A percentile compares a stretch with the other conserved stretches of the same genome.
Conservation (phyloP, 35 echinoderm and acorn worm species). For the Amphiura filiformis region DNA sequence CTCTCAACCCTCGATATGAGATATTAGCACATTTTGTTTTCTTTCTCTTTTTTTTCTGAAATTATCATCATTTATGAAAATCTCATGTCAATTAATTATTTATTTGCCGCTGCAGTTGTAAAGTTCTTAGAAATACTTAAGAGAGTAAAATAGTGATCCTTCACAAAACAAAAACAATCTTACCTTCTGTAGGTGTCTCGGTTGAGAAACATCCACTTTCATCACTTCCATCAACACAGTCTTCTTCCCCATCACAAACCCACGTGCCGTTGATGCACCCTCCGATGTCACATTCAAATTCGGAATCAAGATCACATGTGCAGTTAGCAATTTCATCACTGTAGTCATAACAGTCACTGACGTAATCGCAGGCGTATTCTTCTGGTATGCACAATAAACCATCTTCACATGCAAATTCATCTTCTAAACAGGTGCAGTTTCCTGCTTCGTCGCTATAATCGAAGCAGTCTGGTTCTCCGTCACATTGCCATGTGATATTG, state of each 20-base stretch:
- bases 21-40: background rate
- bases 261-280: background rate
- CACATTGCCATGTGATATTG: background rate
- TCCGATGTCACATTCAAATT: background rate
- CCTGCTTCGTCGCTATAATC: background rate
- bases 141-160: background rate
- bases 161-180: no score
- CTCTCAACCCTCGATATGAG: no score
- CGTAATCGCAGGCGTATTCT: background rate
- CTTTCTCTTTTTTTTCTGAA: background rate
- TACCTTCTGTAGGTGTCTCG: background rate
- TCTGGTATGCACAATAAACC: background rate
- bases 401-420: background rate
- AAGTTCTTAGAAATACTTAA: background rate
- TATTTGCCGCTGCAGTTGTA: background rate
- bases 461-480: background rate
- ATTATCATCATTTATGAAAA: background rate
- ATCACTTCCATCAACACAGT: no score
- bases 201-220: background rate
- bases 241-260: no score
- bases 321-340: no score
- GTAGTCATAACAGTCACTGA: background rate
- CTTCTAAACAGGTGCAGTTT: background rate
- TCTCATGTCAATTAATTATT: background rate
- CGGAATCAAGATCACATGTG: background rate